Percentiles rank a stretch among this genome's conserved stretches.
Conservation (phyloP, 1,140 invertebrate genomes). For the Ectropis grisescens region DNA sequence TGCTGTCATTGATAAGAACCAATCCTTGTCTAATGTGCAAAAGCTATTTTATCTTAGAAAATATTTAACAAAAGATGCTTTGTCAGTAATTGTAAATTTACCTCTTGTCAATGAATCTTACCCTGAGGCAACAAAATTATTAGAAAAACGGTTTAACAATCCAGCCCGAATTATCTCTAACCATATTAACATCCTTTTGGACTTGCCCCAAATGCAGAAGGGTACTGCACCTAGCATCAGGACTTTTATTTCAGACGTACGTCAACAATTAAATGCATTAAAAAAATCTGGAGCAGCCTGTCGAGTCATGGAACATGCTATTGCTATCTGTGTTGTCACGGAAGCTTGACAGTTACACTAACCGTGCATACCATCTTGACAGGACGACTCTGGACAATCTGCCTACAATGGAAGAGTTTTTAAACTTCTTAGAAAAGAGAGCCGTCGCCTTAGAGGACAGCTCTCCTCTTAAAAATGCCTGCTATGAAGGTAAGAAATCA, state of each 20-base stretch:
- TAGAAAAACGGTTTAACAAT: conserved; percentile 8
- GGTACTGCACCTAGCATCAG: background rate
- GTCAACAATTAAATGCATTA: conserved; percentile 5
- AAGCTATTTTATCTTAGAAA: conserved; percentile 5
- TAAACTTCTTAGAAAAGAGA: too few relatives aligned
- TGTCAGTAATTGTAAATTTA: conserved; percentile 1
- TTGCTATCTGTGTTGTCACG: conserved; percentile 7
- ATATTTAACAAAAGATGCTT: conserved; percentile 2
- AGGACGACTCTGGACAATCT: too few relatives aligned
- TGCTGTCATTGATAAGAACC: conserved; percentile 3
- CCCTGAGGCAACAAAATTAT: background rate
- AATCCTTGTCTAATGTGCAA: conserved; percentile 1
- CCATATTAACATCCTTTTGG: conserved; percentile 5
- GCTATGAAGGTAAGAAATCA: too few relatives aligned
- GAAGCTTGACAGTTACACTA: conserved; percentile 11
- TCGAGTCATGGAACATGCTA: conserved; percentile 14
- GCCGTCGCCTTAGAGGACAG: too few relatives aligned
- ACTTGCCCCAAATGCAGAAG: conserved; percentile 3
- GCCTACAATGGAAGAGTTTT: too few relatives aligned
- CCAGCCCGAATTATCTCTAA: background rate
- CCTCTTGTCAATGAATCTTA: conserved; percentile 6
- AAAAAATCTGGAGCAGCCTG: conserved; percentile 15
- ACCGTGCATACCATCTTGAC: conserved; percentile 14
- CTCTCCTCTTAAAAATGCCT: too few relatives aligned
- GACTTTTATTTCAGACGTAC: background rate